These are phyloP conservation scores for Todus mexicanus DNA, from an alignment of 2,797 vertebrate genomes.

Conservation along the genomic window DNA sequence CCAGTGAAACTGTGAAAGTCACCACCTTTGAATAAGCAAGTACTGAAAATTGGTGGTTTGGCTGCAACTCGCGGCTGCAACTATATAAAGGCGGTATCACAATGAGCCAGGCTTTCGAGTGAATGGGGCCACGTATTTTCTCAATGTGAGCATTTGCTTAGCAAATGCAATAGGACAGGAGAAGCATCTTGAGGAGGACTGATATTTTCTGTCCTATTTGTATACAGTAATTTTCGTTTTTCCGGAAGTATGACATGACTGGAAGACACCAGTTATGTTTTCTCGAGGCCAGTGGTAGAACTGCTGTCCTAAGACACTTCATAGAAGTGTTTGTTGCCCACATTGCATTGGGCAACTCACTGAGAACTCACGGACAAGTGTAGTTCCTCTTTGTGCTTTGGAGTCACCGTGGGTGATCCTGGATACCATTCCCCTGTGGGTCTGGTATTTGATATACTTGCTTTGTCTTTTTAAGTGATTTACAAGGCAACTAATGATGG, in stretches of 20 bases:
- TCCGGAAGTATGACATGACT: not conserved
- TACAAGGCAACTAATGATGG: not conserved
- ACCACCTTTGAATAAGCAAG: not conserved
- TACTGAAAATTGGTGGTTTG: not conserved
- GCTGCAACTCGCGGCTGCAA: not conserved
- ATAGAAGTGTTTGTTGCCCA: rapidly evolving
- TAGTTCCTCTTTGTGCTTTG: not conserved
- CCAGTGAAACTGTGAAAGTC: not conserved
- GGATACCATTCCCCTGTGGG: not conserved
- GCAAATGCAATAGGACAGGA: not conserved
- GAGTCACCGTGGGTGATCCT: not conserved
- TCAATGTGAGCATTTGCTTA: not conserved
- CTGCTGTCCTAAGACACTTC: not conserved
- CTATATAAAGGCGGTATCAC: not conserved
- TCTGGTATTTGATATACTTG: no score
- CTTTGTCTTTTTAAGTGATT: not conserved
- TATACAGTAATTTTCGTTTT: not conserved
- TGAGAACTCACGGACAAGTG: not conserved
- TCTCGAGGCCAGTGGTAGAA: not conserved
- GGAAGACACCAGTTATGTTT: not conserved
- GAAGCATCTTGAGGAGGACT: not conserved
- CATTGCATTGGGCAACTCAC: rapidly evolving
- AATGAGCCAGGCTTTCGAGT: not conserved
- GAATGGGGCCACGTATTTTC: not conserved
- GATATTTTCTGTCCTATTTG: not conserved